These are phyloP conservation scores for Psilanteris sp. DNA, from an alignment of 1,140 invertebrate genomes.

Conservation along the genomic window DNA sequence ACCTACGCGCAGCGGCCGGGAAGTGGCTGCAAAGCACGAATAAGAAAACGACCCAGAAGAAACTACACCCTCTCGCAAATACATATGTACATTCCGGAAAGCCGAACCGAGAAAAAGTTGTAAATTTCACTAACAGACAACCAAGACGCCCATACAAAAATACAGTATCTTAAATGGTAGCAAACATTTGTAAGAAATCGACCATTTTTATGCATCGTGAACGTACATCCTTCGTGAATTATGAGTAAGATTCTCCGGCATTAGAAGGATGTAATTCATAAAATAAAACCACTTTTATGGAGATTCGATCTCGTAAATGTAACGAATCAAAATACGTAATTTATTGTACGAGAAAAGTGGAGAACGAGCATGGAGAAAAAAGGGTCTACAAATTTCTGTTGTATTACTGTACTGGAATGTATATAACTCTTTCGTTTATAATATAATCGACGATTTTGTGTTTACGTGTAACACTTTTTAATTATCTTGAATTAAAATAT, in stretches of 20 bases:
- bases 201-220: conserved; percentile 7
- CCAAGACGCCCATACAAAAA: conserved; percentile 17
- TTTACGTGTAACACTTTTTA: no score
- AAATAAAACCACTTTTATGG: not conserved
- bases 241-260: no score
- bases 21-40: conserved; percentile 9
- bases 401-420: no score
- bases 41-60: conserved; percentile 25
- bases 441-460: no score
- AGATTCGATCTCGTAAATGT: no score
- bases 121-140: conserved; percentile 38
- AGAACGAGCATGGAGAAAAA: no score
- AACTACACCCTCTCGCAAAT: conserved; percentile 19
- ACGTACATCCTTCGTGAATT: not conserved
- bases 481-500: no score
- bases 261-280: no score
- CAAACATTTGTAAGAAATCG: conserved; percentile 2
- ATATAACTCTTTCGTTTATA: no score
- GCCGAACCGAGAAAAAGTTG: conserved; percentile 2
- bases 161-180: conserved; percentile 19
- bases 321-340: no score
- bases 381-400: no score
- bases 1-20: conserved; percentile 8
- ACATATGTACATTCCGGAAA: conserved; percentile 3
- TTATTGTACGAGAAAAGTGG: no score